phyloP scores from a whole-genome alignment of 2,113 vertebrate genomes.

The Calyptommatus sinebrachiatus region DNA sequence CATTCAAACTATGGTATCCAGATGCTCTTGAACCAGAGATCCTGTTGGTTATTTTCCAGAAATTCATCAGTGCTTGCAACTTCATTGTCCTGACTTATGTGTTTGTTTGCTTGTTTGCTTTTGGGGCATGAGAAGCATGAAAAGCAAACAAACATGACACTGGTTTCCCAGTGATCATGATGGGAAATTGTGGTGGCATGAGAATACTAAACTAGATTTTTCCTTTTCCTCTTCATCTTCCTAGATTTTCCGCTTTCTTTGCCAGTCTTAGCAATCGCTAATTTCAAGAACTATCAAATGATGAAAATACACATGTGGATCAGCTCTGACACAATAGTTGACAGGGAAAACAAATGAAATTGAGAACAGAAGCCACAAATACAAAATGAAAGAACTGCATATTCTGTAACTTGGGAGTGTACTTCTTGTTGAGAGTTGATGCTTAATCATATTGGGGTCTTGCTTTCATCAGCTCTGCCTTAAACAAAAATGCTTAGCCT shows the following conservation, averaged over 20 bases:
- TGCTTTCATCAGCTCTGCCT: conserved; percentile 13
- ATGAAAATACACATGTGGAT: neutral
- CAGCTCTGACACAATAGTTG: no score
- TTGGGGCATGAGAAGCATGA: neutral
- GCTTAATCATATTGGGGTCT: conserved; percentile 12
- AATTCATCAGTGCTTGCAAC: no score
- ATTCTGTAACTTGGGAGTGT: neutral
- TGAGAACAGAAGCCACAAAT: neutral
- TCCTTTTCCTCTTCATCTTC: neutral
- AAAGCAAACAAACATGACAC: neutral
- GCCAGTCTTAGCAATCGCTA: neutral
- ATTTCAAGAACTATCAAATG: neutral
- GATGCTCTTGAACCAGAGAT: no score
- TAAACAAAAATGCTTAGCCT: conserved; percentile 30
- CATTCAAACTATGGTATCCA: no score
- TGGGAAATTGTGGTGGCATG: no score
- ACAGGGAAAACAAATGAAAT: neutral
- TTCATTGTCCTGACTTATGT: no score
- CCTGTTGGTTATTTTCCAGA: no score
- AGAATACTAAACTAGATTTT: neutral
- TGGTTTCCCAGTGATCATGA: neutral
- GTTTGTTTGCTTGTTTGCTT: neutral
- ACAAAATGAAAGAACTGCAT: neutral
- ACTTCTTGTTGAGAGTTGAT: neutral
- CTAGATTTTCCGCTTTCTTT: no score